Evolutionary conservation across 2,113 vertebrate species (phyloP).

Genomic region (Paracanthobrama guichenoti): DNA sequence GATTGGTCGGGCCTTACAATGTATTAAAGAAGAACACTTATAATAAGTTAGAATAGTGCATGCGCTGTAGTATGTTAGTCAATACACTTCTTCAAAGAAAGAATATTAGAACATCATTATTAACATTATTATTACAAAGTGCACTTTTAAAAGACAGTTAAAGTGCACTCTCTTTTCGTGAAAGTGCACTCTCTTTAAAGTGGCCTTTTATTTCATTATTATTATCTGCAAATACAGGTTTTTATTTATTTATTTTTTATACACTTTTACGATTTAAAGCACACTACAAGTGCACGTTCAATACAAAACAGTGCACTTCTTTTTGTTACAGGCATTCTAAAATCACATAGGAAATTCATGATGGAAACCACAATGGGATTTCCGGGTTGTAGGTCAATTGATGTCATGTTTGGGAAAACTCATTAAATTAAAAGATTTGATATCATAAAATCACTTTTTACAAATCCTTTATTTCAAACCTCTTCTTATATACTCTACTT

Average conservation of each 20-base stretch:
- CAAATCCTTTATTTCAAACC: no score
- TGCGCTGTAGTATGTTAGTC: no score
- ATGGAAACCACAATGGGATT: not conserved
- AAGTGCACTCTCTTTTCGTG: no score
- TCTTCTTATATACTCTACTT: not conserved
- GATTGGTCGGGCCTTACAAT: no score
- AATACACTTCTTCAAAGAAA: no score
- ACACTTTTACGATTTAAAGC: not conserved
- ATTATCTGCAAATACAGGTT: not conserved
- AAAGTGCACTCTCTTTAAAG: not conserved
- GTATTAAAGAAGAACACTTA: no score
- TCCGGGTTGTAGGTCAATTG: not conserved
- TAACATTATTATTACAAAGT: no score
- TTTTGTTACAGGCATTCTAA: no score
- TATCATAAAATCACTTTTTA: not conserved
- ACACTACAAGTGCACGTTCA: not conserved
- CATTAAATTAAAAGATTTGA: not conserved
- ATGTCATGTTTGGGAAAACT: not conserved
- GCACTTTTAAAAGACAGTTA: no score
- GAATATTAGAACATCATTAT: no score
- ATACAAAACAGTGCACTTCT: not conserved
- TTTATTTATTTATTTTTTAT: not conserved
- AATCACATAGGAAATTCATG: not conserved
- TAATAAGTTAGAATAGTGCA: no score
- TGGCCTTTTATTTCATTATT: not conserved